Base-by-base conservation (phyloP, 2,113 vertebrate genomes). In the Entomyzon cyanotis region DNA sequence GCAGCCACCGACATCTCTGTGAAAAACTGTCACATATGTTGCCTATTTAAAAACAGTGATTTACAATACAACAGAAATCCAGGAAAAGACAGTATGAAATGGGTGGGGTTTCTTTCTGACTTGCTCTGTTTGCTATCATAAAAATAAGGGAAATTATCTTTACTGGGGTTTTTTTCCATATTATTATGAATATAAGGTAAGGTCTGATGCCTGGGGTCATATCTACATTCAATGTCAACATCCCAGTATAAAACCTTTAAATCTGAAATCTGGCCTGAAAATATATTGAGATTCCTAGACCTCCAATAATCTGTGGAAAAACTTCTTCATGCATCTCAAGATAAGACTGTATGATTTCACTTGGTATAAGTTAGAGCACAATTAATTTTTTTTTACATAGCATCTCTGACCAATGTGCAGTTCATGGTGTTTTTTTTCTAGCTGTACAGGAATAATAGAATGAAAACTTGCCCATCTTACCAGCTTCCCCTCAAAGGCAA, bases 331-430 rank as follows among this genome's bases (percentile, higher is more conserved):
- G 33, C 12, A 30, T 24, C 17, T 70, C 46, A 60, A 47, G 8
- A 25, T 25, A 75, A 79, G 28, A 27, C 15, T 58, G 30, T 5
- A 46, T 22, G 5, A 35, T 64, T 83, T 83, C 37, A 83, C 6
- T 15, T 9, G 9, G 4, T 27, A 0, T 33, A 70, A 80, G 12
- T 41, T 28, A 50, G 18, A 85, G 28, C 0, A 2, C 3, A 56
- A 9, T 6, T 77, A 35, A 2, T 30, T n/a, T 60, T 53, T 53
- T 53, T 84, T 87, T 6, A 35, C 37, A 46, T 46, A 33, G 69
- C 6, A 39, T 17, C 44, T 67, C 15, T 27, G 10, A 78, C 39
- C 27, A 37, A 65, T 11, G 68, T 21, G 11, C 39, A 53, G 7
- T 1, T 86, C 27, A 63, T 5, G 5, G 55, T 87, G 15, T 13